phyloP scores from a whole-genome alignment of 2,113 vertebrate species.

The Azemiops feae region DNA sequence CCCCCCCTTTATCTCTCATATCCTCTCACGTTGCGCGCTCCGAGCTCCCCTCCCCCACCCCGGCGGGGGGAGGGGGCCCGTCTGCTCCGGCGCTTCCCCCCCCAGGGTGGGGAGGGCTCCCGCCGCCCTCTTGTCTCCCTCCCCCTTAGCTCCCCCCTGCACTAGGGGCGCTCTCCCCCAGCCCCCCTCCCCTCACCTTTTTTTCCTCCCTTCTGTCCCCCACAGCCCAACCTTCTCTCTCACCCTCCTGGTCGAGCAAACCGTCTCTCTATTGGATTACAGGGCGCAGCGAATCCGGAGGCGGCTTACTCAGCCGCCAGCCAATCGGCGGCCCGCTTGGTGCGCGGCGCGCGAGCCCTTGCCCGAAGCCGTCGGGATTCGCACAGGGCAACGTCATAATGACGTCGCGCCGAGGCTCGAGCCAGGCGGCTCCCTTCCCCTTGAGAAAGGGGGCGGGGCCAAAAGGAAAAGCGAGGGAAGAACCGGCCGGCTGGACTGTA shows the following conservation, averaged over 20 bases:
- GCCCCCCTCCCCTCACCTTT: not conserved
- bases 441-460: not conserved
- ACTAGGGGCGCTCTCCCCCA: not conserved
- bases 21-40: not conserved
- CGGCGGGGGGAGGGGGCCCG: not conserved
- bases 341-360: not conserved
- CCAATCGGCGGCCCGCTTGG: not conserved
- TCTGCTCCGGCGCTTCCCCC: not conserved
- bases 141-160: not conserved
- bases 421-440: not conserved
- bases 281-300: not conserved
- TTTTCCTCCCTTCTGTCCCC: not conserved
- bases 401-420: not conserved
- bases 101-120: not conserved
- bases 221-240: conserved; percentile 31
- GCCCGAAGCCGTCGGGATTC: conserved; percentile 9
- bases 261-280: not conserved
- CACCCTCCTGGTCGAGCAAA: conserved; percentile 16
- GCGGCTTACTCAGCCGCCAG: not conserved
- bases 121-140: not conserved
- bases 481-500: conserved; percentile 3
- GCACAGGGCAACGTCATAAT: not conserved
- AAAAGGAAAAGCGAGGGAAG: conserved; percentile 6
- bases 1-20: not conserved
- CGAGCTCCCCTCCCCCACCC: not conserved